A percentile compares a stretch with the other conserved stretches of the same genome.
Evolutionary conservation across 2,888 invertebrate genomes (phyloP).

Genomic region (Folsomia manolachei): DNA sequence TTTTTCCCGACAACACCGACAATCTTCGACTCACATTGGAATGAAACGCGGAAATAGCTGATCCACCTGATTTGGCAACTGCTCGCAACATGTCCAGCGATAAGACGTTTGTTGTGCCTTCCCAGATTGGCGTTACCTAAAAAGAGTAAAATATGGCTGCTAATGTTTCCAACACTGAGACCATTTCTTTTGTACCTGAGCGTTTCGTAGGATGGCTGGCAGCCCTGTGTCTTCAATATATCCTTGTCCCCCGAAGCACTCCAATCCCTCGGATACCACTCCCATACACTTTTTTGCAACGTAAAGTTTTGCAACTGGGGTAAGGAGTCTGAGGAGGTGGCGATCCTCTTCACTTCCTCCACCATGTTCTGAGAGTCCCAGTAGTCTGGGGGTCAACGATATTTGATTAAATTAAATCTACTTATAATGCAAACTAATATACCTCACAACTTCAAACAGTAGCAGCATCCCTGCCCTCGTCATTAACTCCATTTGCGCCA

Average conservation of each 20-base stretch:
- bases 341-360: constrained; percentile 52
- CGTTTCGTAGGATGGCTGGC: constrained; percentile 58
- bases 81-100: constrained; percentile 59
- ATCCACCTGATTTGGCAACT: constrained; percentile 55
- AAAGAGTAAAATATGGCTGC: neutral
- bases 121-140: constrained; percentile 61
- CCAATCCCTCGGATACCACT: constrained; percentile 59
- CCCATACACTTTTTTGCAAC: constrained; percentile 59
- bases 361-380: constrained; percentile 56
- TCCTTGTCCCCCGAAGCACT: constrained; percentile 61
- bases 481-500: constrained; percentile 59
- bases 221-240: constrained; percentile 62
- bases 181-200: constrained; percentile 55
- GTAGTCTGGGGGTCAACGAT: constrained; percentile 45
- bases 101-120: constrained; percentile 61
- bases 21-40: constrained; percentile 51
- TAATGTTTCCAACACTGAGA: neutral
- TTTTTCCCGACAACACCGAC: too few species aligned
- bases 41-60: constrained; percentile 53
- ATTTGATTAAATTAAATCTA: neutral
- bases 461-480: constrained; percentile 56
- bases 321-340: constrained; percentile 57
- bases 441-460: constrained; percentile 56
- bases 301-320: constrained; percentile 60
- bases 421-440: neutral